Evolutionary conservation across 2,888 invertebrate genomes (phyloP), one percentile per base, ranked within the genome.

Genomic region (Lepidochrysops patricia): DNA sequence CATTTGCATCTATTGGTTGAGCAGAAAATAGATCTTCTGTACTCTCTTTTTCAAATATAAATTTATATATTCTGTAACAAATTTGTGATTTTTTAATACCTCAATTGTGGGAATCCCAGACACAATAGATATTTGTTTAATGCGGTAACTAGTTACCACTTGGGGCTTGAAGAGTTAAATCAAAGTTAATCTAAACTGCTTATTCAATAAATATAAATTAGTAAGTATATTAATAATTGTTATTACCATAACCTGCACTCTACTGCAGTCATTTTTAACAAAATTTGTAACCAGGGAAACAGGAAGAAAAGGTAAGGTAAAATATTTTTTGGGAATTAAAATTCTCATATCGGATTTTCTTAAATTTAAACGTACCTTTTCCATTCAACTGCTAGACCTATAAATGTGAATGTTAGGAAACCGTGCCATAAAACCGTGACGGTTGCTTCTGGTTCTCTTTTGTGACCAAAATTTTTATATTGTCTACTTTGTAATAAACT

Each of bases 401-500:
- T 77, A 66, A 89, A 86, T 1, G 77, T 69, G 57, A 80, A 79
- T 4, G 89, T 88, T 64, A 89, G 67, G 67, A 80, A 83, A 62
- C 84, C 88, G 63, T 86, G 87, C 89, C 89, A 89, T 12, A 85
- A 23, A 13, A 76, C 69, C 15, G 89, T 87, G 25, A 83, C 60
- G 3, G 57, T 1, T 5, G 87, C 76, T 58, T 74, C 69, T 4
- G 80, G 80, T 67, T 84, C 70, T 58, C 77, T 73, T 73, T 84
- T 84, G 63, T 88, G 89, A 0, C 89, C 89, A 72, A 89, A 89
- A 68, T 88, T 86, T 76, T 87, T 88, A 59, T 73, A 82, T 3
- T 73, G 71, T 67, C 84, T 77, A 27, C 37, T 56, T 57, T 49
- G 58, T 60, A 49, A 32, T 48, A 57, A 37, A 35, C 49, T 49